Percentiles rank a stretch among this genome's conserved stretches.
Evolutionary conservation across 2,113 vertebrate genomes (phyloP).

Genomic region (Hyperopisus bebe): DNA sequence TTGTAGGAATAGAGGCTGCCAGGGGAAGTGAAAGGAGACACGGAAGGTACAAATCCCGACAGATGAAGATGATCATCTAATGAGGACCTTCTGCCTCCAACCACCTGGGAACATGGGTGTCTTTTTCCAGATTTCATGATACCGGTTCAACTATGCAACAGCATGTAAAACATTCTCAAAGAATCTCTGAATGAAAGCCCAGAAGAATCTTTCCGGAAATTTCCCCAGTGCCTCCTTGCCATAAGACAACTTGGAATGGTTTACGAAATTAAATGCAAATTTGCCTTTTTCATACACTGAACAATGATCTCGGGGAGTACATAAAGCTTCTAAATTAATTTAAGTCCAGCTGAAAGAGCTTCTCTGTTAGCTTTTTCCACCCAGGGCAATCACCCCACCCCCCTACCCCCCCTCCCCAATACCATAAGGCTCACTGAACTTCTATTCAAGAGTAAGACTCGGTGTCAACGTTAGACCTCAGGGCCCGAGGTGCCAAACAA

Average conservation of each 20-base stretch:
- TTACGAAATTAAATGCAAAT: constrained; percentile 5
- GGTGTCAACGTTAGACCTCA: constrained; percentile 43
- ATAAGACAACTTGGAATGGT: background rate
- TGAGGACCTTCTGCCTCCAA: background rate
- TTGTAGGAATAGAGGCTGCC: background rate
- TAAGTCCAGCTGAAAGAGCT: background rate
- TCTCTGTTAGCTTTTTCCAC: background rate
- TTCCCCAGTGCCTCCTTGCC: background rate
- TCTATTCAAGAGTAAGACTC: constrained; percentile 15
- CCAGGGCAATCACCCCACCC: background rate
- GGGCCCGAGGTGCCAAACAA: constrained; percentile 47
- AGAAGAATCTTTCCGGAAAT: background rate
- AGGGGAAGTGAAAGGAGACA: background rate
- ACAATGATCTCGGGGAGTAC: background rate
- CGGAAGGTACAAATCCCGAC: background rate
- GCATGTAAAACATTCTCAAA: background rate
- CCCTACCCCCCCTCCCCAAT: background rate
- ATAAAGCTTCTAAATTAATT: background rate
- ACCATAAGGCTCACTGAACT: background rate
- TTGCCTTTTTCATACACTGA: constrained; percentile 1
- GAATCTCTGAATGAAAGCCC: background rate
- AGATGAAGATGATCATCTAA: background rate
- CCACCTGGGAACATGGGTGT: background rate
- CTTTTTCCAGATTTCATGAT: background rate
- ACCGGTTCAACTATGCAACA: background rate